These are phyloP conservation scores for Anabas testudineus DNA, from an alignment of 2,797 vertebrate genomes.

Conservation along the genomic window DNA sequence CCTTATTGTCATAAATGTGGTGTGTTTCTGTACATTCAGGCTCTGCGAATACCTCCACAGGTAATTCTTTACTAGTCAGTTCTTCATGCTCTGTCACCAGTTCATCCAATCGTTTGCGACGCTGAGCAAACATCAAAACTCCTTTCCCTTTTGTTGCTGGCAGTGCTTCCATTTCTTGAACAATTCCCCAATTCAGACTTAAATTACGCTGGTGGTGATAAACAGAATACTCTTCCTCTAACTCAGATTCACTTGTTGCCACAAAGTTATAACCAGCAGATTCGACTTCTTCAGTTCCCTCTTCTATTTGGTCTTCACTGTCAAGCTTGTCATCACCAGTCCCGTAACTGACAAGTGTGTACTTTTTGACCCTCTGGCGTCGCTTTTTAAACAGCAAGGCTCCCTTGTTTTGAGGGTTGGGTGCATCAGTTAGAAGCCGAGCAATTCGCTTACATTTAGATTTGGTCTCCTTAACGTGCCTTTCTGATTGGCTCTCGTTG, in stretches of 20 bases:
- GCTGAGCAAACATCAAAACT: constrained; percentile 93
- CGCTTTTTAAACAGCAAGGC: constrained; percentile 94
- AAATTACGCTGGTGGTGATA: constrained; percentile 81
- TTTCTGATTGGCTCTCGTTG: constrained; percentile 91
- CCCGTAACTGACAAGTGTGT: constrained; percentile 93
- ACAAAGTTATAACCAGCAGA: constrained; percentile 83
- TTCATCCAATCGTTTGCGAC: constrained; percentile 93
- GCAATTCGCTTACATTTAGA: constrained; percentile 95
- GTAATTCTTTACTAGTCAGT: constrained; percentile 76
- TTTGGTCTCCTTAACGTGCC: constrained; percentile 92
- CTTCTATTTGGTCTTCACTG: constrained; percentile 80
- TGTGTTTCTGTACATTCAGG: constrained; percentile 38
- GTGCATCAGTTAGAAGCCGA: constrained; percentile 89
- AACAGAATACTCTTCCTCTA: constrained; percentile 87
- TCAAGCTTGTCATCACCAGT: constrained; percentile 86
- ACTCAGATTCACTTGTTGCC: constrained; percentile 89
- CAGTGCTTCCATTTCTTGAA: constrained; percentile 90
- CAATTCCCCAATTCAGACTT: constrained; percentile 85
- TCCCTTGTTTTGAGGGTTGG: constrained; percentile 91
- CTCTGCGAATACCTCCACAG: constrained; percentile 73
- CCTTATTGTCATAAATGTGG: constrained; percentile 50
- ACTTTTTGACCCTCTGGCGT: constrained; percentile 91
- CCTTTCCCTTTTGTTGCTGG: constrained; percentile 94
- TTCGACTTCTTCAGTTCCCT: constrained; percentile 79
- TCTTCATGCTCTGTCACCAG: constrained; percentile 91